Percentiles rank a stretch among this genome's conserved stretches.
These are phyloP conservation scores for Rhagologus leucostigma DNA, from an alignment of 2,113 vertebrate genomes.

Conservation along the genomic window DNA sequence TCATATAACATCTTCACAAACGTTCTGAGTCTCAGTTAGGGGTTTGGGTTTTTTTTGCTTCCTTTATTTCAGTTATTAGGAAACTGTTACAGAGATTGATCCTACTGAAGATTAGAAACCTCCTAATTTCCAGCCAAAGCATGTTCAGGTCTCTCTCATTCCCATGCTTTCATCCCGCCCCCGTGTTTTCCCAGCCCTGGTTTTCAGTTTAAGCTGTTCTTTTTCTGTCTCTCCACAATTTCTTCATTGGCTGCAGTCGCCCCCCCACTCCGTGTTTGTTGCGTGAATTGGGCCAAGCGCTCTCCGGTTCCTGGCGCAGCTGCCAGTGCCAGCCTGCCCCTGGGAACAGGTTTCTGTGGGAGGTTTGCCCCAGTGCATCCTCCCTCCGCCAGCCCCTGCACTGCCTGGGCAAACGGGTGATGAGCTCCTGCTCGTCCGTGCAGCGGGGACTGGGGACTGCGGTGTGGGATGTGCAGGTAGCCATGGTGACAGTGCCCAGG, in stretches of 20 bases:
- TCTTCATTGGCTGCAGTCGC: neutral
- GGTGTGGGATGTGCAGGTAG: neutral
- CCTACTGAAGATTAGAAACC: neutral
- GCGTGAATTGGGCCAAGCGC: neutral
- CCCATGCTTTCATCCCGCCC: neutral
- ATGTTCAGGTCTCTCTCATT: neutral
- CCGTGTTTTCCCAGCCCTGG: neutral
- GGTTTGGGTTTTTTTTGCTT: neutral
- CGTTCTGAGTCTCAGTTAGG: fast-evolving
- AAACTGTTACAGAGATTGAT: neutral
- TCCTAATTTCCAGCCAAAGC: neutral
- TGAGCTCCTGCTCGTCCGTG: neutral
- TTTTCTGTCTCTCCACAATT: slow-evolving; percentile 10
- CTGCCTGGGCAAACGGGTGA: fast-evolving
- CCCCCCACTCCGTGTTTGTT: fast-evolving
- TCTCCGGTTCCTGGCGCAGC: fast-evolving
- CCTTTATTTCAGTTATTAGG: neutral
- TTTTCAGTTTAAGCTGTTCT: slow-evolving; percentile 17
- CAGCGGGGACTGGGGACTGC: fast-evolving
- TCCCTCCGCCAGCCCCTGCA: neutral
- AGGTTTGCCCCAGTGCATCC: neutral
- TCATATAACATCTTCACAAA: fast-evolving
- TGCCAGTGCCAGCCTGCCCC: neutral
- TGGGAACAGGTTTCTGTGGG: neutral
- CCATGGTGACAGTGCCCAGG: neutral